phyloP scores from a whole-genome alignment of 2,113 vertebrate species.

The Trachemys scripta region DNA sequence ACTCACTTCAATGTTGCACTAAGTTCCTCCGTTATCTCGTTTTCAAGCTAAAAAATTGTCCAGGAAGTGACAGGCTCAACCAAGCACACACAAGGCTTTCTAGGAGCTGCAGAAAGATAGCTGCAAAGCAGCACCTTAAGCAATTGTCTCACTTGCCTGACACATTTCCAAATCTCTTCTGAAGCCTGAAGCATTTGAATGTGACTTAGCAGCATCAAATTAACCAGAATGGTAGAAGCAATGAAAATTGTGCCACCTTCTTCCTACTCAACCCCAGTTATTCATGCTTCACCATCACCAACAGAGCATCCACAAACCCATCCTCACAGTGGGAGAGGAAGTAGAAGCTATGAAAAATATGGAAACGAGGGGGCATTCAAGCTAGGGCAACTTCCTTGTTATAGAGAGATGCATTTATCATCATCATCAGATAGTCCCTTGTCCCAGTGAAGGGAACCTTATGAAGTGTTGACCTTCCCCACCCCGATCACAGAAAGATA shows the following conservation, averaged over 20 bases:
- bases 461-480: neutral
- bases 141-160: neutral
- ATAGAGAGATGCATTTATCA: neutral
- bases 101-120: neutral
- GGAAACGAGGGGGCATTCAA: neutral
- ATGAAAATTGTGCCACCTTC: neutral
- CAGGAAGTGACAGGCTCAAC: neutral
- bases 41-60: neutral
- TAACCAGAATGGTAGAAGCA: neutral
- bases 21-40: neutral
- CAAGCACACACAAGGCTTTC: neutral
- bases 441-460: neutral
- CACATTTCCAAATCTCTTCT: neutral
- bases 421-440: fast-evolving
- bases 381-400: neutral
- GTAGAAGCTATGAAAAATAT: neutral
- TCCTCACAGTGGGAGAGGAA: neutral
- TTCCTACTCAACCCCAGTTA: neutral
- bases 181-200: neutral
- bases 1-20: neutral
- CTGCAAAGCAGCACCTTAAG: neutral
- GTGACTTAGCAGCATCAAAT: neutral
- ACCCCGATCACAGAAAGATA: neutral
- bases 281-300: neutral
- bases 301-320: neutral